Base-by-base conservation (phyloP, 2,113 vertebrate genomes). In the Arenaria interpres region DNA sequence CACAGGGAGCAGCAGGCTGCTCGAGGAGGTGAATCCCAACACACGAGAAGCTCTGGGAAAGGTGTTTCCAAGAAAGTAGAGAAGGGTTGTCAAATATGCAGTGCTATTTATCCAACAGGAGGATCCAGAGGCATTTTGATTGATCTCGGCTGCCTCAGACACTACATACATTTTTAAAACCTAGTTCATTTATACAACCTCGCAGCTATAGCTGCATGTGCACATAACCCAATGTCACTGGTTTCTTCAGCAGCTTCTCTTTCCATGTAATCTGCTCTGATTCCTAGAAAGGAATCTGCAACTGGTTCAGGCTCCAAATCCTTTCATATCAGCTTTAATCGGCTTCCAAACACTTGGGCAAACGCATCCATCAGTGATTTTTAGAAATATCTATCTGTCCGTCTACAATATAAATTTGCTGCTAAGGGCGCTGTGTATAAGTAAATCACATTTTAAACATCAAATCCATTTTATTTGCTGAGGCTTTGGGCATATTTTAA, bases 401-500 rank as follows among this genome's bases (percentile, higher is more conserved):
- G 81, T 88, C n/a, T 95, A 50, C 95, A 92, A 90, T 84, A 69
- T 45, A 88, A 71, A 94, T 89, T 60, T 6, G 9, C 74, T 82
- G 28, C 57, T 53, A 60, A 85, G 53, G 50, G 30, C 53, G 20
- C 23, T 37, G 60, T 0, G 0, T 59, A 24, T 32, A 62, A 90
- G 68, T 81, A 94, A 92, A 89, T 72, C 80, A 81, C 73, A 86
- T 84, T 93, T 94, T 88, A 91, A 96, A 80, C 11, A 43, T 71
- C 85, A 83, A 83, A 88, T 88, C 59, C 32, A 86, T 94, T 96
- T 96, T 75, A 86, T 76, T 90, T 80, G 76, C 62, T 62, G 87
- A 92, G 73, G 80, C 90, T 69, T 87, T 93, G 67, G 88, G 68
- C 84, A 85, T 51, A 89, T 86, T 96, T 96, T 97, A 94, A 97